A percentile compares a stretch with the other conserved stretches of the same genome.
These are phyloP conservation scores for Xylota sylvarum DNA, from an alignment of 2,888 invertebrate species.

Conservation along the genomic window DNA sequence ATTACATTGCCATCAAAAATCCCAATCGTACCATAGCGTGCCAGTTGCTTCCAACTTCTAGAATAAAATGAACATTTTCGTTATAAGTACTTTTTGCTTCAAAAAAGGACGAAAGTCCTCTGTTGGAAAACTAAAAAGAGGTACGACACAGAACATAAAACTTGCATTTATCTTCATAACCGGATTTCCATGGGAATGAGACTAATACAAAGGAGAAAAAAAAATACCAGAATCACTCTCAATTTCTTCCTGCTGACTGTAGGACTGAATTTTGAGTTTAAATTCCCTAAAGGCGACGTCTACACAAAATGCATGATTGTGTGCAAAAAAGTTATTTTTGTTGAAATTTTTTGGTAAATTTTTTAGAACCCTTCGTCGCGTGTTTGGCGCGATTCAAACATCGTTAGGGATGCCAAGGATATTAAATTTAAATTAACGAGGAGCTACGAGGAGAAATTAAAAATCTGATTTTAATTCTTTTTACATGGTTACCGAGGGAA, in stretches of 20 bases:
- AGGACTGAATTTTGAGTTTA: slow-evolving; percentile 24
- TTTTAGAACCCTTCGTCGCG: slow-evolving; percentile 4
- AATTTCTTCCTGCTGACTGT: slow-evolving; percentile 52
- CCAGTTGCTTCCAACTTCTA: slow-evolving; percentile 31
- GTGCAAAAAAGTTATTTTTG: slow-evolving; percentile 13
- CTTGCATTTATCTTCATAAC: slow-evolving; percentile 73
- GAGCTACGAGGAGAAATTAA: slow-evolving; percentile 37
- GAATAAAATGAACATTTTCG: slow-evolving; percentile 51
- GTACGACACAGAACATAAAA: slow-evolving; percentile 45
- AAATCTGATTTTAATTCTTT: slow-evolving; percentile 39
- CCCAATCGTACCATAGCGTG: slow-evolving; percentile 27
- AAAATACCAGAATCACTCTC: slow-evolving; percentile 43
- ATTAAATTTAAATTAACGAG: slow-evolving; percentile 71
- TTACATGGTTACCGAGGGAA: slow-evolving; percentile 2
- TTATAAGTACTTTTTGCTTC: slow-evolving; percentile 1
- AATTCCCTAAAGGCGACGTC: slow-evolving; percentile 46
- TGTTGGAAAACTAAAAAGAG: slow-evolving; percentile 27
- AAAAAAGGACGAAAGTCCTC: slow-evolving; percentile 26
- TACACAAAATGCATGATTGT: slow-evolving; percentile 27
- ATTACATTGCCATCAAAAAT: slow-evolving; percentile 70
- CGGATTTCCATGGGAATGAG: slow-evolving; percentile 24
- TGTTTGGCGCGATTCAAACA: slow-evolving; percentile 39
- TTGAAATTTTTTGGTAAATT: background rate
- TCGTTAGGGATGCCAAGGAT: slow-evolving; percentile 39
- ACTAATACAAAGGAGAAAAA: background rate